A percentile compares a stretch with the other conserved stretches of the same genome.
Evolutionary conservation across 2,797 vertebrate species (phyloP).

Genomic region (Xenentodon cancila): DNA sequence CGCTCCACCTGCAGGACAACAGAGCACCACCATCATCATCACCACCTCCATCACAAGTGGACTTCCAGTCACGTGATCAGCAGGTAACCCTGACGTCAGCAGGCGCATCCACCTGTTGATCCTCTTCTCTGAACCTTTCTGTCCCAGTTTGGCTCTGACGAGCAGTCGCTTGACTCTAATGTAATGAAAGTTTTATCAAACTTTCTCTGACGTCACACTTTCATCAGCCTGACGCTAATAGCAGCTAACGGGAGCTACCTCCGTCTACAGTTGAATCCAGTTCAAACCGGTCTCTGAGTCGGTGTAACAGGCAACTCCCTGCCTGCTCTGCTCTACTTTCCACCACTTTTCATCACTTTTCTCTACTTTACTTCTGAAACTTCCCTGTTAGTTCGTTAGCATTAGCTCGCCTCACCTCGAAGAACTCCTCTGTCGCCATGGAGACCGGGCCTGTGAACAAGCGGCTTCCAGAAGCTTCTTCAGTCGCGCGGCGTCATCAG

Average conservation of each 20-base stretch:
- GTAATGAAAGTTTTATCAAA: too few species aligned
- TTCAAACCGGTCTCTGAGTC: not conserved
- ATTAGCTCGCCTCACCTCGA: slow-evolving; percentile 72
- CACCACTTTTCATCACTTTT: not conserved
- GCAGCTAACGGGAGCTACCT: too few species aligned
- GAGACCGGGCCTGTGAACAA: slow-evolving; percentile 47
- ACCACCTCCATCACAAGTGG: not conserved
- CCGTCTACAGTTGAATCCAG: not conserved
- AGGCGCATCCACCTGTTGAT: too few species aligned
- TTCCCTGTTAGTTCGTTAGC: slow-evolving; percentile 56
- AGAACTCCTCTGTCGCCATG: slow-evolving; percentile 83
- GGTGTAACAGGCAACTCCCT: too few species aligned
- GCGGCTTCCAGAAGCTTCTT: slow-evolving; percentile 36
- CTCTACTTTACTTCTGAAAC: not conserved
- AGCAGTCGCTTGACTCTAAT: too few species aligned
- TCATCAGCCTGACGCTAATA: too few species aligned
- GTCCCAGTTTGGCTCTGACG: too few species aligned
- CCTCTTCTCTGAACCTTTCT: too few species aligned
- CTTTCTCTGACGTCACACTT: too few species aligned
- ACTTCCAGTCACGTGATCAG: not conserved
- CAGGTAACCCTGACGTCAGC: too few species aligned
- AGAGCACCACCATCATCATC: not conserved
- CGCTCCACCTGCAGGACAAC: slow-evolving; percentile 89
- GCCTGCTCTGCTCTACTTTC: not conserved
- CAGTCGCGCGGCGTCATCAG: slow-evolving; percentile 38